Conservation (phyloP, 2,113 vertebrate genomes). For the Ochotona princeps region DNA sequence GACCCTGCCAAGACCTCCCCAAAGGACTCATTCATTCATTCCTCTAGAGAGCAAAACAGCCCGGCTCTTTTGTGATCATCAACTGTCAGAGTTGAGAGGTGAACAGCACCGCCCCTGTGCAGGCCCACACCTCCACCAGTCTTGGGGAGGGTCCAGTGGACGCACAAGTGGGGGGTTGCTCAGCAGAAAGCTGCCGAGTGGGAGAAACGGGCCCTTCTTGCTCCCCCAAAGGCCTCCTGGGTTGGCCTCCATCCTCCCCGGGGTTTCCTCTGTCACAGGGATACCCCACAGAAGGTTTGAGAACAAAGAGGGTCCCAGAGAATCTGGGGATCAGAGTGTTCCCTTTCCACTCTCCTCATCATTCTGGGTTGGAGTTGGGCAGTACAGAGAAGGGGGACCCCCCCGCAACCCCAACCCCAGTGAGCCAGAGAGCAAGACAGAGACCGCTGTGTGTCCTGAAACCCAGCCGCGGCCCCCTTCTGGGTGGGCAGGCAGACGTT, state of each 20-base stretch:
- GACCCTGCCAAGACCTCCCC: background rate
- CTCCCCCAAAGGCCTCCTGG: background rate
- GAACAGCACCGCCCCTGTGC: background rate
- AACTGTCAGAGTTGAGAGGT: background rate
- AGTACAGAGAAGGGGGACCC: background rate
- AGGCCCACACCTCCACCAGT: rapidly evolving
- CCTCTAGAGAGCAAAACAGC: background rate
- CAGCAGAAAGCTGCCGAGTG: background rate
- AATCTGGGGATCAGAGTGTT: background rate
- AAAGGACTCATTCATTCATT: background rate
- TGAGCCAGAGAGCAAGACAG: constrained; percentile 35
- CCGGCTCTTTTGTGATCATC: too few relatives aligned
- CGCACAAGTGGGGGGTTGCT: background rate
- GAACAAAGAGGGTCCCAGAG: background rate
- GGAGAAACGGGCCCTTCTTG: background rate
- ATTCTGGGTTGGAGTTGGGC: background rate
- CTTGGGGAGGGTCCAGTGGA: background rate
- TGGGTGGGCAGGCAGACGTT: background rate
- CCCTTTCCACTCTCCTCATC: rapidly evolving
- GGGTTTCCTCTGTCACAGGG: background rate
- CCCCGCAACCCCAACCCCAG: background rate
- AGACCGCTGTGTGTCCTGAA: constrained; percentile 60
- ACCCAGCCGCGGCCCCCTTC: background rate
- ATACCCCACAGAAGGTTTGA: background rate
- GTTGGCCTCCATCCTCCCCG: background rate